Evolutionary conservation across 2,113 vertebrate species (phyloP), one percentile per base, ranked within the genome.

Genomic region (Prunella fulvescens): DNA sequence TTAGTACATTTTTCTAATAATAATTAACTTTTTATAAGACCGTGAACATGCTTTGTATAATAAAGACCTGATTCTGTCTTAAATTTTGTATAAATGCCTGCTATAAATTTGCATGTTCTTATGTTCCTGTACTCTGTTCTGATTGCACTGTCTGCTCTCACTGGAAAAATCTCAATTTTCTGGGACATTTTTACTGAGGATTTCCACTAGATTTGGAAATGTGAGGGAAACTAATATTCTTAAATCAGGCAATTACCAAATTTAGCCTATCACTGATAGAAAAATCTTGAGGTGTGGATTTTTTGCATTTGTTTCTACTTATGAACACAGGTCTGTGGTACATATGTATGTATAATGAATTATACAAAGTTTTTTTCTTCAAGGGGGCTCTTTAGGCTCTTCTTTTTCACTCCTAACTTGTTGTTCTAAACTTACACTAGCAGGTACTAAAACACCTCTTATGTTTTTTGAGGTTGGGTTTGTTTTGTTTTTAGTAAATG

Each of bases 291-390:
- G 20, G 3, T 65, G 17, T 35, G 18, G 0, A 2, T 47, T 16
- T 37, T 88, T 54, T 50, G 1, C 11, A 4, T 44, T 44, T 47
- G 7, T 39, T 62, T 37, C 71, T 19, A 25, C 2, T 53, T 80
- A 19, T 45, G 7, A 47, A 18, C 20, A 17, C 14, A 14, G 6
- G 2, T 40, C 8, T 11, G 1, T 53, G 8, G 8, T 64, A 10
- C 0, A 1, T 45, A 19, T 7, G 4, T 50, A 42, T 3, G 19
- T 4, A 16, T n/a, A 44, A n/a, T 19, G 4, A 65, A 26, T 42
- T 70, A 22, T 10, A 24, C 11, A 9, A 82, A 56, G 3, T 35
- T 57, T 57, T 8, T 4, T 2, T 20, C 39, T 76, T 56, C 42
- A 42, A 44, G 19, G 11, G 7, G 1, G 1, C 2, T 35, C 66